Base-by-base conservation (phyloP, 2,113 vertebrate species). In the Mustela nigripes region DNA sequence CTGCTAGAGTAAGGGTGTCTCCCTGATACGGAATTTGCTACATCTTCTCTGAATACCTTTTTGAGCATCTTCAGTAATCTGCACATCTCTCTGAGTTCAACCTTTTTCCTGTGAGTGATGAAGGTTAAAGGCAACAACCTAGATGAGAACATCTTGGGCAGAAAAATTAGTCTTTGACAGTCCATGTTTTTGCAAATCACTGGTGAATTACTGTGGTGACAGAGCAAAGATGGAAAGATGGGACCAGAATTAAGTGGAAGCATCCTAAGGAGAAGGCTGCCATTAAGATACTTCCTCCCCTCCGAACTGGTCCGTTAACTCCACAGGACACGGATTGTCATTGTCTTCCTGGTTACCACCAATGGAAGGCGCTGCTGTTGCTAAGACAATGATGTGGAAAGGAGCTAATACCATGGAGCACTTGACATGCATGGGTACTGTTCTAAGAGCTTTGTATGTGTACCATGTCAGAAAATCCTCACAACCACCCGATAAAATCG, bases 81-180 rank as follows among this genome's bases (percentile, higher is more conserved):
- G 58, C 33, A 50, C 18, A 76, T 16, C 42, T 65, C n/a, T 86
- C 26, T 2, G 48, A 92, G 53, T 45, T 14, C 33, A 80, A 42
- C 26, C 18, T 92, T 50, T 85, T 85, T 76, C n/a, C 76, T 73
- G 26, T 91, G 73, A 21, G 22, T 42, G 26, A 86, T 58, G 26
- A 89, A 93, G 22, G 76, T 84, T 39, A 56, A 97, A 87, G 28
- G 7, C 28, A 90, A 62, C 48, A 91, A 63, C 21, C 42, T 89
- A 63, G 74, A 53, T 53, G 86, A 71, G 24, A 86, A 96, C 81
- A 9, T 4, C n/a, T 83, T 78, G 21, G 31, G 33, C n/a, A 91
- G 48, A 93, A 69, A 81, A 83, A 28, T 63, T 2, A 73, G 26
- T n/a, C 28, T 58, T 28, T 82, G 78, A 45, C 12, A 42, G 22